Evolutionary conservation across 2,113 vertebrate species (phyloP).

Genomic region (Rhodinocichla rosea): DNA sequence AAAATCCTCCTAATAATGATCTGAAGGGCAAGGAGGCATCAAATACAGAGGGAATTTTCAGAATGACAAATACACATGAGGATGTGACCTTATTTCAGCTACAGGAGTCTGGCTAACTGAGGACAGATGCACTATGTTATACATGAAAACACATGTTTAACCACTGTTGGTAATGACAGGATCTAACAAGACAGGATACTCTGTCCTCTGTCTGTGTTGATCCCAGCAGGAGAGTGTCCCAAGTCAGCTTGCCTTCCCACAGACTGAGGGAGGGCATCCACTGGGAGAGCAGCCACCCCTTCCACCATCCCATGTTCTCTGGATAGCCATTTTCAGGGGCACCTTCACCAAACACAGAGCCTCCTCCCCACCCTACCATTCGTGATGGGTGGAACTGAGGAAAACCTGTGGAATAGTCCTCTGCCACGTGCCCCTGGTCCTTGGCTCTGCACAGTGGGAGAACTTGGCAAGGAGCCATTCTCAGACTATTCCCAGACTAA

Average conservation of each 20-base stretch:
- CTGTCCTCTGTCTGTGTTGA: not conserved
- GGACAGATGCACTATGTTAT: not conserved
- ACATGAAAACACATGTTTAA: slow-evolving; percentile 1
- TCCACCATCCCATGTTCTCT: not conserved
- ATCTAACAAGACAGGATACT: not conserved
- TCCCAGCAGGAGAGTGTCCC: not conserved
- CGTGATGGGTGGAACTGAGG: not conserved
- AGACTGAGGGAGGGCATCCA: not conserved
- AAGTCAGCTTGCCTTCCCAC: not conserved
- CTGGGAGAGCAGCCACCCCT: not conserved
- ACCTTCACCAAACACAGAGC: not conserved
- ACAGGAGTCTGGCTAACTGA: not conserved
- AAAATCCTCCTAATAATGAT: not conserved
- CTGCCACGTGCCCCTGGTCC: not conserved
- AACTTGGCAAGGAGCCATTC: not conserved
- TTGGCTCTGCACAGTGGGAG: not conserved
- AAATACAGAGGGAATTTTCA: not conserved
- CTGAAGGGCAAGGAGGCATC: not conserved
- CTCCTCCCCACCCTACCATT: not conserved
- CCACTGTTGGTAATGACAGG: not conserved
- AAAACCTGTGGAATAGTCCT: not conserved
- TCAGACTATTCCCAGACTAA: not conserved
- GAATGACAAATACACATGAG: not conserved
- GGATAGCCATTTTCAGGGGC: not conserved
- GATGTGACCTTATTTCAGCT: not conserved